Evolutionary conservation across 2,888 invertebrate species (phyloP), one percentile per base, ranked within the genome.

Genomic region (Drosophila antonietae): DNA sequence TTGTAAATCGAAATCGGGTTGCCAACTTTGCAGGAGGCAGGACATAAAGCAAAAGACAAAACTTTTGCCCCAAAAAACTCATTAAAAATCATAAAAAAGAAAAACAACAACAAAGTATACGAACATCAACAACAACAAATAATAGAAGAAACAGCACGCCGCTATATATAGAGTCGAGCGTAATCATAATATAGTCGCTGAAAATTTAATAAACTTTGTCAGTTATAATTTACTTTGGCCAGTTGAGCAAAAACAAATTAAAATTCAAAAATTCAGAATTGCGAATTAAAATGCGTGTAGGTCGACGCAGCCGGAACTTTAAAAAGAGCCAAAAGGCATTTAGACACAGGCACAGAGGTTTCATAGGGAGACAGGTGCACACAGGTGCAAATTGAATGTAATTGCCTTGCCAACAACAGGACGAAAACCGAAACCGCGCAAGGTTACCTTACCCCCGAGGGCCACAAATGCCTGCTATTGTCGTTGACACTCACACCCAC

Each of bases 341-440:
- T n/a, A 10, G 28, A 12, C 3, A 10, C 23, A 23, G 37, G 53
- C 9, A 31, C 47, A 28, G 44, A 12, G 33, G 53, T 23, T 10
- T 4, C 15, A 53, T 2, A 39, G 46, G 47, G 10, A 39, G 55
- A 18, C 44, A 44, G 57, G 43, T 46, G 20, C 69, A 47, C 69
- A 43, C 72, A 70, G 63, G 61, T 90, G 90, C 67, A 90, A 87
- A 87, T 90, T 90, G 90, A 81, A 87, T 80, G 73, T 89, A 87
- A 87, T 89, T 88, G 78, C 64, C 73, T 80, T 76, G 87, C 68
- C 70, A 74, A 81, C 81, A 59, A 62, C 82, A 78, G 47, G 28
- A 70, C 57, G 75, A 64, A 74, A 80, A 68, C 83, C 77, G 70
- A 85, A 82, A 75, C 62, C 71, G 70, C 59, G 64, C 68, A 69